Evolutionary conservation across 2,797 vertebrate species (phyloP).

Genomic region (Trachurus trachurus): DNA sequence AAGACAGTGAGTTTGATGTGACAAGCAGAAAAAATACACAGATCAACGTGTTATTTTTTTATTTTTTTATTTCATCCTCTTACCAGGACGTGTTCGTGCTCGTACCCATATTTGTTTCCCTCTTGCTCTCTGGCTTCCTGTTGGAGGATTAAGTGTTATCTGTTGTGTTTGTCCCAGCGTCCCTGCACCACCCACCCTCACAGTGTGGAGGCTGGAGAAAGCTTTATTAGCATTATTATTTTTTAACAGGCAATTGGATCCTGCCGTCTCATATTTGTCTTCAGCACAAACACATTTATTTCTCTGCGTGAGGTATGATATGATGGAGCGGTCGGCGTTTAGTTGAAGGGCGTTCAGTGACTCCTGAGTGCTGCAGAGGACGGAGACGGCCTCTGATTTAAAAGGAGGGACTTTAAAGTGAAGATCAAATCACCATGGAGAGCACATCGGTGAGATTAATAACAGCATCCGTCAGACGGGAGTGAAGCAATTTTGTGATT

Average conservation of each 20-base stretch:
- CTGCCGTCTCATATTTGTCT: conserved; percentile 27
- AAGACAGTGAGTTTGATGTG: neutral
- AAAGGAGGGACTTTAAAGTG: conserved; percentile 4
- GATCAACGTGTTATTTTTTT: neutral
- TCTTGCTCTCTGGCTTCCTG: conserved; percentile 23
- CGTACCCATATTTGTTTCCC: conserved; percentile 1
- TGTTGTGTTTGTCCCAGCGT: conserved; percentile 23
- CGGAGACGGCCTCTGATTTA: neutral
- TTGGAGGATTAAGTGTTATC: conserved; percentile 53
- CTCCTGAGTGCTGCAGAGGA: conserved; percentile 3
- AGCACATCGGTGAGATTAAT: neutral
- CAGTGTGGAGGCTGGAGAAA: conserved; percentile 29
- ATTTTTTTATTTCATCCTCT: neutral
- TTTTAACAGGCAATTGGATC: conserved; percentile 45
- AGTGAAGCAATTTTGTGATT: neutral
- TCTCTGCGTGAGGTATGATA: conserved; percentile 6
- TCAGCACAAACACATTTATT: conserved; percentile 33
- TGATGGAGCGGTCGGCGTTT: conserved; percentile 22
- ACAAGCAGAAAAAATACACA: neutral
- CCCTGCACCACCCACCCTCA: conserved; percentile 37
- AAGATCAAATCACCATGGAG: neutral
- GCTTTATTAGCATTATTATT: conserved; percentile 49
- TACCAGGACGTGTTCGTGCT: conserved; percentile 14
- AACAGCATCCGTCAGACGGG: neutral
- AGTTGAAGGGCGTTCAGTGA: conserved; percentile 32